Evolutionary conservation across 2,113 vertebrate species (phyloP).

Genomic region (Psammodynastes pulverulentus): DNA sequence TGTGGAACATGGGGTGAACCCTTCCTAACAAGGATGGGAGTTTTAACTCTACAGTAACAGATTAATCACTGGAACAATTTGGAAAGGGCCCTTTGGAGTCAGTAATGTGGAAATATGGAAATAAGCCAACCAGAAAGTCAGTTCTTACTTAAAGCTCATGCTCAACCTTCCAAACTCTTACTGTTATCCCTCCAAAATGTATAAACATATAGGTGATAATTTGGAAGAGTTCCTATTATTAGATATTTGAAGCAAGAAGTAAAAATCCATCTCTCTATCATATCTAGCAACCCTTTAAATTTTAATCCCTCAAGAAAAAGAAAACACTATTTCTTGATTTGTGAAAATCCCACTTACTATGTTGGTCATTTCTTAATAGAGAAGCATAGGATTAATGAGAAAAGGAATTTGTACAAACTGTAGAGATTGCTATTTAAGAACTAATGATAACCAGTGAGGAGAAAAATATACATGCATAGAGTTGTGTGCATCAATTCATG

Average conservation of each 20-base stretch:
- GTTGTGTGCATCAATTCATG: no score
- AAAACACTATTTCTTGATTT: constrained; percentile 27
- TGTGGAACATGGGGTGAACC: no score
- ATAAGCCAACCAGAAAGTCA: not conserved
- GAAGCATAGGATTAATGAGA: not conserved
- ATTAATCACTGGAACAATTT: no score
- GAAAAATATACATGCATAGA: not conserved
- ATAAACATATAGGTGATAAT: not conserved
- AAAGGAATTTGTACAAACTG: not conserved
- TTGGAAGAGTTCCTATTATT: not conserved
- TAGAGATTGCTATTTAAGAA: not conserved
- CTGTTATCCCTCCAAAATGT: not conserved
- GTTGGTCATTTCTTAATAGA: not conserved
- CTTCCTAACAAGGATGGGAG: no score
- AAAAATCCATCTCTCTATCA: not conserved
- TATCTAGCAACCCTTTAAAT: constrained; percentile 2
- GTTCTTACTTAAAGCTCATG: not conserved
- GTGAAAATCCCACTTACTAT: not conserved
- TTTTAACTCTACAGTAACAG: no score
- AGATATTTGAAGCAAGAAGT: constrained; percentile 44
- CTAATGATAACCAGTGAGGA: not conserved
- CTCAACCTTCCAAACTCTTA: not conserved
- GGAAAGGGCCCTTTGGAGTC: not conserved
- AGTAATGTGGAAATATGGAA: not conserved
- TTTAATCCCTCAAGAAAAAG: constrained; percentile 1